Conservation (phyloP, 1,140 invertebrate species). For the Drosophila arawakana region DNA sequence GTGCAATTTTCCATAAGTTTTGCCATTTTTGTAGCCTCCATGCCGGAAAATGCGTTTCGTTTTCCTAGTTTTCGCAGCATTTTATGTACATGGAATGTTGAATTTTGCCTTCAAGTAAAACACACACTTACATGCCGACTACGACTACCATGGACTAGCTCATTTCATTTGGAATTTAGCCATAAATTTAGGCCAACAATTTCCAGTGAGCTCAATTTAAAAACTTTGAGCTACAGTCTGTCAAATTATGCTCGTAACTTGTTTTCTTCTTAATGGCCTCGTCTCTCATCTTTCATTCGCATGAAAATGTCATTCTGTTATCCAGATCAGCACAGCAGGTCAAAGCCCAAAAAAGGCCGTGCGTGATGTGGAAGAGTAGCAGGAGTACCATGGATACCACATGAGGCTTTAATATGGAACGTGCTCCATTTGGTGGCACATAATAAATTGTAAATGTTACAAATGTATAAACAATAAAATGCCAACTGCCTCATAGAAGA, state of each 20-base stretch:
- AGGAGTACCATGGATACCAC: not conserved
- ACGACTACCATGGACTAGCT: conserved; percentile 22
- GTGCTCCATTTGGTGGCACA: conserved; percentile 45
- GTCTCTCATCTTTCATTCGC: conserved; percentile 27
- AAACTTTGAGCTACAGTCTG: not conserved
- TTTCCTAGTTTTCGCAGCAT: conserved; percentile 52
- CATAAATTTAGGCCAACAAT: conserved; percentile 47
- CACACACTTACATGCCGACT: not conserved
- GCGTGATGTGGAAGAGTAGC: conserved; percentile 27
- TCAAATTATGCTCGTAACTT: conserved; percentile 48
- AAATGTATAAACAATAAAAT: conserved; percentile 38
- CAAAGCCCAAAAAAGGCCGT: conserved; percentile 34
- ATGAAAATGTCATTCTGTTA: conserved; percentile 59
- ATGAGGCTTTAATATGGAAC: conserved; percentile 27
- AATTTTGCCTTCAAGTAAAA: not conserved
- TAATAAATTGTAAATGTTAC: conserved; percentile 29
- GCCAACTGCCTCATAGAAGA: conserved; percentile 22
- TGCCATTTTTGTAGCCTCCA: conserved; percentile 11
- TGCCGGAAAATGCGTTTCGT: conserved; percentile 59
- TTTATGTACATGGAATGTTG: conserved; percentile 42
- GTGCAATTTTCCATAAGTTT: conserved; percentile 11
- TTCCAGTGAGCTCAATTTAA: conserved; percentile 20
- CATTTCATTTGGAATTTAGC: conserved; percentile 26
- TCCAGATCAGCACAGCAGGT: conserved; percentile 43
- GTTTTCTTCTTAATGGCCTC: conserved; percentile 49